Evolutionary conservation across 2,797 vertebrate genomes (phyloP).

Genomic region (Salarias fasciatus): DNA sequence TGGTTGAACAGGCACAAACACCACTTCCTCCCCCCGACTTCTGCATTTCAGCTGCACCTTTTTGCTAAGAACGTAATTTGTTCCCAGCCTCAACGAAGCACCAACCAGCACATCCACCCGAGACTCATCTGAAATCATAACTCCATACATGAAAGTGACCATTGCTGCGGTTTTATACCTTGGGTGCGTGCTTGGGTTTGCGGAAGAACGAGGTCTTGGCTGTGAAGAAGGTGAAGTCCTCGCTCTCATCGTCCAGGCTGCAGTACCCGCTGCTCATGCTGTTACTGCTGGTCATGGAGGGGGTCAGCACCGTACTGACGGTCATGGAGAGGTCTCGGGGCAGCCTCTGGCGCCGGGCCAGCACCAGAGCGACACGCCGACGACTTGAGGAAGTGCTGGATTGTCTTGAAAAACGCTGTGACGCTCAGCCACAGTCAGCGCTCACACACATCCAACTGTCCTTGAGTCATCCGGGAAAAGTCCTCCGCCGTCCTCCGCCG

Average conservation of each 20-base stretch:
- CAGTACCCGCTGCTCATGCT: slow-evolving; percentile 99
- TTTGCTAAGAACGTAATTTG: slow-evolving; percentile 19
- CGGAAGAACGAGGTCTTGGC: slow-evolving; percentile 95
- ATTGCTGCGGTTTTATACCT: slow-evolving; percentile 73
- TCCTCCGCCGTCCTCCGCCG: slow-evolving; percentile 31
- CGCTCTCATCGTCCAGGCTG: slow-evolving; percentile 93
- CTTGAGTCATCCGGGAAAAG: slow-evolving; percentile 41
- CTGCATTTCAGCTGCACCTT: slow-evolving; percentile 57
- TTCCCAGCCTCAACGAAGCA: slow-evolving; percentile 10
- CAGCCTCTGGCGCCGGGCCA: slow-evolving; percentile 9
- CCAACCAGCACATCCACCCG: neutral
- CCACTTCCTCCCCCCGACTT: slow-evolving; percentile 69
- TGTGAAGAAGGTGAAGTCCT: slow-evolving; percentile 94
- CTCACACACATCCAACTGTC: slow-evolving; percentile 21
- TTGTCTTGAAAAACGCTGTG: slow-evolving; percentile 20
- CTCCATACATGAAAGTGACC: neutral
- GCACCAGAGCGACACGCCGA: slow-evolving; percentile 24
- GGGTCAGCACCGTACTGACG: slow-evolving; percentile 64
- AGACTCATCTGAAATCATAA: neutral
- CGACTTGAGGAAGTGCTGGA: slow-evolving; percentile 46
- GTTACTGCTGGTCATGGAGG: slow-evolving; percentile 91
- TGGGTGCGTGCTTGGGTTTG: slow-evolving; percentile 69
- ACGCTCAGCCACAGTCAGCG: slow-evolving; percentile 39
- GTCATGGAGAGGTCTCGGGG: slow-evolving; percentile 68
- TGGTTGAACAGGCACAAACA: slow-evolving; percentile 2